Base-by-base conservation (phyloP, 2,888 invertebrate species). In the Tholera decimalis region DNA sequence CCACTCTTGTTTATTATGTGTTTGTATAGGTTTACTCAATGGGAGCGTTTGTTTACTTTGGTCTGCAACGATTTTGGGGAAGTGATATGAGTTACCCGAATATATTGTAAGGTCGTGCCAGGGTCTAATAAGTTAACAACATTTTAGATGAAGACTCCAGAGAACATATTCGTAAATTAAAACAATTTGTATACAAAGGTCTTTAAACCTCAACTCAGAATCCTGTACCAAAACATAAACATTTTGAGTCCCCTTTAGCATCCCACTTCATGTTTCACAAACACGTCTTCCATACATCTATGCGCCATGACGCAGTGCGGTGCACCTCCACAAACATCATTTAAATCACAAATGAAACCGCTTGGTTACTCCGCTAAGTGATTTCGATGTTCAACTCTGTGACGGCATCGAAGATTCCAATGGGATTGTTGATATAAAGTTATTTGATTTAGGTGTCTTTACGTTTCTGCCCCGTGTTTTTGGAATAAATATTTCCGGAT, bases 341-440 rank as follows among this genome's bases (percentile, higher is more conserved):
- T 89, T 87, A 88, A 88, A 89, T 88, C 83, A 79, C 88, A 88
- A 84, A 88, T 89, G 82, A 77, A 77, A 73, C 62, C 72, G 82
- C 83, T 84, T 73, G 81, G 84, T 83, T 82, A 82, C 84, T 72
- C 73, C 78, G 54, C 60, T 78, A 77, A 84, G 83, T 81, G 80
- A 83, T 85, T 87, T 77, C 71, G 76, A 81, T 83, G 83, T 83
- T 85, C 80, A 74, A 64, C 50, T 79, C 68, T 78, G 78, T 76
- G 77, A 65, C 49, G 56, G 47, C 61, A 67, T 68, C 58, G 63
- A 49, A 58, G 60, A 76, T 76, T 66, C 67, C 49, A 57, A 41
- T 60, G 56, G 22, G 46, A 62, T 67, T 65, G 64, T 74, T 62
- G 62, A 61, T 55, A 46, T 66, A 66, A 64, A 50, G 41, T 50